Percentiles rank a stretch among this genome's conserved stretches.
Conservation (phyloP, 2,888 invertebrate genomes). For the Elysia crispata region DNA sequence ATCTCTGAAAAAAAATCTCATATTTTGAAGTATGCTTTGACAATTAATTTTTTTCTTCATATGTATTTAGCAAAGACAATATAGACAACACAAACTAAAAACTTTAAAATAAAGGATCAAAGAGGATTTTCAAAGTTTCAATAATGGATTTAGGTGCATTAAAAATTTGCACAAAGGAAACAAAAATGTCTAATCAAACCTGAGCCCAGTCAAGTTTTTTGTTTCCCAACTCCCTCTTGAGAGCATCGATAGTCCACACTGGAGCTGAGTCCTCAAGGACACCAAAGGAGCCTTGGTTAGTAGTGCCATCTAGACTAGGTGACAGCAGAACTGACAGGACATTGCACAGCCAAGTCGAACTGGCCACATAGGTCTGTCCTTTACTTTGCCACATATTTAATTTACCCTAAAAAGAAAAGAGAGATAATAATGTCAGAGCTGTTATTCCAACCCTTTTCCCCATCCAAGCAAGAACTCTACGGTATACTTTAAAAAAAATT, state of each 20-base stretch:
- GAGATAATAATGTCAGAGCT: too few species aligned
- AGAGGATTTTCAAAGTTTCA: too few species aligned
- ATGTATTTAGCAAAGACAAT: too few species aligned
- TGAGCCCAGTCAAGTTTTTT: slow-evolving; percentile 29
- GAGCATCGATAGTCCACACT: slow-evolving; percentile 24
- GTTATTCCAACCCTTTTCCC: too few species aligned
- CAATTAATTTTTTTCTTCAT: too few species aligned
- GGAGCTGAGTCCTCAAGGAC: slow-evolving; percentile 33
- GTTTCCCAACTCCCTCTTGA: slow-evolving; percentile 41
- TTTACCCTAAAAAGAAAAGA: slow-evolving; percentile 49
- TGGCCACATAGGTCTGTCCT: slow-evolving; percentile 34
- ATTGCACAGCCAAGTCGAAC: slow-evolving; percentile 35
- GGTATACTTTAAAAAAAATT: too few species aligned
- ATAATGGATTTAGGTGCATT: background rate
- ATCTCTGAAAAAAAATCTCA: too few species aligned
- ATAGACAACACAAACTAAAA: too few species aligned
- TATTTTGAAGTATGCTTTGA: too few species aligned
- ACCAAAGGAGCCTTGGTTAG: slow-evolving; percentile 30
- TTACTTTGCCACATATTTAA: slow-evolving; percentile 39
- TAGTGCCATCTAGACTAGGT: background rate
- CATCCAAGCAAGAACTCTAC: too few species aligned
- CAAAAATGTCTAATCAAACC: slow-evolving; percentile 22
- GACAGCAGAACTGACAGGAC: slow-evolving; percentile 21
- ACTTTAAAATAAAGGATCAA: too few species aligned
- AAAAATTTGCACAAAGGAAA: background rate